A percentile compares a stretch with the other conserved stretches of the same genome.
These are phyloP conservation scores for Corythornis vintsioides DNA, from an alignment of 2,113 vertebrate species.

Conservation along the genomic window DNA sequence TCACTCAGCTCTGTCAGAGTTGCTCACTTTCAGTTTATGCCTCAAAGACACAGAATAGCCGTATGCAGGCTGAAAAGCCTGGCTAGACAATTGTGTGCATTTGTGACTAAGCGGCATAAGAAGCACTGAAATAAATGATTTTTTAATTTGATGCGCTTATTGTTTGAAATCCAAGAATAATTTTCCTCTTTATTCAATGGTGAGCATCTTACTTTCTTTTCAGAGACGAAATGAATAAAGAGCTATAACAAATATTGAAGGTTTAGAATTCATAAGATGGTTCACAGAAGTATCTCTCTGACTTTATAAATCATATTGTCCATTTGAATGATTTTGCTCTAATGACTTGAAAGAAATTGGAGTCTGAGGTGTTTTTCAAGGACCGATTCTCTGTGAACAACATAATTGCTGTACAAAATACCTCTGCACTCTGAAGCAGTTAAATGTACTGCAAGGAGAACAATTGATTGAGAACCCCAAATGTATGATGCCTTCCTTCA, in stretches of 20 bases:
- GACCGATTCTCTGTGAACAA: background rate
- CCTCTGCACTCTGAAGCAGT: background rate
- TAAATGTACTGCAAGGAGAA: background rate
- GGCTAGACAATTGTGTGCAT: background rate
- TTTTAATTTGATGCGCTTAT: constrained; percentile 41
- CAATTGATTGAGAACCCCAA: constrained; percentile 7
- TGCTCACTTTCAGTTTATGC: background rate
- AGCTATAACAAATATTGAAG: constrained; percentile 34
- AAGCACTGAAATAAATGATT: constrained; percentile 25
- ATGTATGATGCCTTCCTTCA: background rate
- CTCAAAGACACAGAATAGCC: background rate
- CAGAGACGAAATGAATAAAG: constrained; percentile 6
- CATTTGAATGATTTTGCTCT: background rate
- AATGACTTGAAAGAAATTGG: constrained; percentile 41
- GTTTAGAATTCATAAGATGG: constrained; percentile 22
- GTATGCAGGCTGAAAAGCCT: background rate
- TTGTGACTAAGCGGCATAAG: background rate
- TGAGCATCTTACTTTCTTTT: background rate
- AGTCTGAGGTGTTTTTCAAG: constrained; percentile 37
- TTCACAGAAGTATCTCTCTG: background rate
- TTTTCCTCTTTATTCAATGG: background rate
- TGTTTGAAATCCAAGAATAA: constrained; percentile 35
- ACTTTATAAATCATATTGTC: constrained; percentile 36
- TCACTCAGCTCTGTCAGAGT: background rate
- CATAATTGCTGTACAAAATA: background rate